A percentile compares a stretch with the other conserved stretches of the same genome.
Evolutionary conservation across 1,140 invertebrate species (phyloP).

Genomic region (Dryas iulia): DNA sequence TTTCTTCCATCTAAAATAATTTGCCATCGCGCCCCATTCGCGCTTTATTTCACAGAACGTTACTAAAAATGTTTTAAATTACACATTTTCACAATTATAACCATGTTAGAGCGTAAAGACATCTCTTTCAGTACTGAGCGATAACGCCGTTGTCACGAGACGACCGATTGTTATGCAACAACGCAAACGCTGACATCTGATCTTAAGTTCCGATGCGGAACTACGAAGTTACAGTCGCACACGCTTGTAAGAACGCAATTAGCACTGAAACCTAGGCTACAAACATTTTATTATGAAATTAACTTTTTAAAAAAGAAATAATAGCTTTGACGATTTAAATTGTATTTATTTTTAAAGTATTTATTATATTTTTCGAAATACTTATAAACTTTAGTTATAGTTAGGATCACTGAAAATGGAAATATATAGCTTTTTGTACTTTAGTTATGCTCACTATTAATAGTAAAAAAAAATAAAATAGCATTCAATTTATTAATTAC

Average conservation of each 20-base stretch:
- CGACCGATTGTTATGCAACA: conserved; percentile 65
- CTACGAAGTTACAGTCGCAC: conserved; percentile 26
- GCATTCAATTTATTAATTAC: too few species aligned
- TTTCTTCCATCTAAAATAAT: conserved; percentile 88
- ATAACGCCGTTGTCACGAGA: conserved; percentile 69
- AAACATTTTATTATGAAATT: background rate
- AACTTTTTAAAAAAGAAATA: too few species aligned
- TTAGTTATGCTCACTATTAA: too few species aligned
- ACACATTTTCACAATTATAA: conserved; percentile 37
- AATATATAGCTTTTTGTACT: too few species aligned
- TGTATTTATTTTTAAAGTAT: too few species aligned
- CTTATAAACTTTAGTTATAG: too few species aligned
- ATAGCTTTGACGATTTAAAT: too few species aligned
- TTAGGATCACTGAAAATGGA: too few species aligned
- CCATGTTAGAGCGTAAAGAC: conserved; percentile 54
- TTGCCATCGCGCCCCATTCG: conserved; percentile 80
- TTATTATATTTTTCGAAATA: too few species aligned
- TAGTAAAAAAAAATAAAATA: too few species aligned
- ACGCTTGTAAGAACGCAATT: background rate
- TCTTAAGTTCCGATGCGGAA: conserved; percentile 40
- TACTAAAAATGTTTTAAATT: conserved; percentile 24
- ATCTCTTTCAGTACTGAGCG: conserved; percentile 67
- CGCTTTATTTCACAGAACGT: conserved; percentile 22
- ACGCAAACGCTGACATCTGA: conserved; percentile 37
- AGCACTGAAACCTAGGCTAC: background rate